A percentile compares a stretch with the other conserved stretches of the same genome.
phyloP scores from a whole-genome alignment of 2,113 vertebrate genomes.

The Petromus typicus region DNA sequence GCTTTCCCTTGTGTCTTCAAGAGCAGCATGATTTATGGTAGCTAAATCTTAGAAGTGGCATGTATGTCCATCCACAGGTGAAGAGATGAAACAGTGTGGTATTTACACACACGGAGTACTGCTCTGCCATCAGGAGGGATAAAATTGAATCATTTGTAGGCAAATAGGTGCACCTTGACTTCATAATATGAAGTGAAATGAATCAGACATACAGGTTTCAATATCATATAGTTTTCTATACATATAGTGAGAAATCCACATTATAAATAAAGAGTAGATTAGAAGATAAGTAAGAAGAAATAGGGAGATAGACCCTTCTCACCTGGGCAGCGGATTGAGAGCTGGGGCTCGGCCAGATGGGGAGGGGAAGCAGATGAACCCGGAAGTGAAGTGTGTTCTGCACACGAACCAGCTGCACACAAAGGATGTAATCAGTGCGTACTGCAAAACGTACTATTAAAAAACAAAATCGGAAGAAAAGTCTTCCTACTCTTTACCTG shows the following conservation, averaged over 20 bases:
- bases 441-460: not conserved
- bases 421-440: not conserved
- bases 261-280: too few species aligned
- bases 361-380: not conserved
- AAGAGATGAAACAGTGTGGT: not conserved
- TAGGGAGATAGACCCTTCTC: not conserved
- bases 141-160: not conserved
- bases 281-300: too few species aligned
- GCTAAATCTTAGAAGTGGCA: not conserved
- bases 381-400: not conserved
- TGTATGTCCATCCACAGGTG: not conserved
- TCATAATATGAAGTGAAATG: not conserved
- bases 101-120: not conserved
- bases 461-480: not conserved
- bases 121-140: not conserved
- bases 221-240: not conserved
- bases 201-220: not conserved
- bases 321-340: not conserved
- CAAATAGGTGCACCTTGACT: not conserved
- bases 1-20: not conserved
- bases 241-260: not conserved
- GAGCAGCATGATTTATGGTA: not conserved
- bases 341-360: not conserved
- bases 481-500: not conserved
- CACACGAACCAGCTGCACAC: not conserved